Evolutionary conservation across 2,888 invertebrate species (phyloP).

Genomic region (Trachelus tabidus): DNA sequence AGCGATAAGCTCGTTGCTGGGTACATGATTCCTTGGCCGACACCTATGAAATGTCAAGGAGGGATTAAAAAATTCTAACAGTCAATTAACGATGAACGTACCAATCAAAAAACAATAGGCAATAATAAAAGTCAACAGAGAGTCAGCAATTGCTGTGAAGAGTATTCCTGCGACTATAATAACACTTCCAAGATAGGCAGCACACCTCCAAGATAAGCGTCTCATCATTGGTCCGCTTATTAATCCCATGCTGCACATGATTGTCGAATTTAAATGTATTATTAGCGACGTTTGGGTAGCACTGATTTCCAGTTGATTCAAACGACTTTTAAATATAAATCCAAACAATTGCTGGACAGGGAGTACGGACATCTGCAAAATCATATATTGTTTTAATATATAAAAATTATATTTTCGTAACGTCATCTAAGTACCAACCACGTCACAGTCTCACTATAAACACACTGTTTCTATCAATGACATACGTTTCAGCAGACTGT

Average conservation of each 20-base stretch:
- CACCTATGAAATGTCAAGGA: constrained; percentile 50
- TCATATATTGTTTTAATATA: not conserved
- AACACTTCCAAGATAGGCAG: constrained; percentile 62
- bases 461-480: not conserved
- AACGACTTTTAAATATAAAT: constrained; percentile 63
- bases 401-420: not conserved
- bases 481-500: not conserved
- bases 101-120: constrained; percentile 59
- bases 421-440: not conserved
- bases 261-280: constrained; percentile 64
- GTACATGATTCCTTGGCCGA: constrained; percentile 66
- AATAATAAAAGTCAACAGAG: constrained; percentile 61
- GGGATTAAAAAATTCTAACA: not conserved
- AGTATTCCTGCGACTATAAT: constrained; percentile 64
- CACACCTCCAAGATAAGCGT: constrained; percentile 61
- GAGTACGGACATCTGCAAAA: constrained; percentile 59
- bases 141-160: constrained; percentile 62
- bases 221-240: constrained; percentile 66
- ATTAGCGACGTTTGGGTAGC: constrained; percentile 64
- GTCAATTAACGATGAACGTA: constrained; percentile 9
- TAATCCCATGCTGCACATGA: constrained; percentile 64
- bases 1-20: constrained; percentile 67
- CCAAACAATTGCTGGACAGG: constrained; percentile 66
- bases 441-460: not conserved
- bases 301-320: constrained; percentile 55